Percentiles rank a stretch among this genome's conserved stretches.
Conservation (phyloP, 1,140 invertebrate genomes). For the Bombus confusus region DNA sequence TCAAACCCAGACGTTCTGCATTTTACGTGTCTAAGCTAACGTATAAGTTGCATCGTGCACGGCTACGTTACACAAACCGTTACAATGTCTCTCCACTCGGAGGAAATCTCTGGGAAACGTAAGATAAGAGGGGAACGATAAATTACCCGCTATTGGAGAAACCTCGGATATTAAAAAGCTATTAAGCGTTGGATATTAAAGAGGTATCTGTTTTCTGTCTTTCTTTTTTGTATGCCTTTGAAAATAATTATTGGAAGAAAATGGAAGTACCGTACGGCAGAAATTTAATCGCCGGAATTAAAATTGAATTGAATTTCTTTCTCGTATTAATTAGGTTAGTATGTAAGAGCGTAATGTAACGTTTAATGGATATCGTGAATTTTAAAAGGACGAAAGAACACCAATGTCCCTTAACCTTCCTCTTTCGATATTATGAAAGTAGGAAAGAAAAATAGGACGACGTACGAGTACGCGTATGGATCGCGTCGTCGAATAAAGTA, state of each 20-base stretch:
- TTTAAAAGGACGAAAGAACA: neutral
- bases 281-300: constrained; percentile 6
- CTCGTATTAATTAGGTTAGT: neutral
- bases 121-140: constrained; percentile 19
- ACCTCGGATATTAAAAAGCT: constrained; percentile 34
- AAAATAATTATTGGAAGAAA: constrained; percentile 15
- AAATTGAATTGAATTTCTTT: neutral
- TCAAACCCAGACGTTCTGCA: constrained; percentile 51
- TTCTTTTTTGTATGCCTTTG: neutral
- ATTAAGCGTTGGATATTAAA: constrained; percentile 32
- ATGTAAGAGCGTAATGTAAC: no score
- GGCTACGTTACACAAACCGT: constrained; percentile 39
- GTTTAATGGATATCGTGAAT: neutral
- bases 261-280: neutral
- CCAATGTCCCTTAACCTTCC: neutral
- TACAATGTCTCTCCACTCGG: constrained; percentile 35
- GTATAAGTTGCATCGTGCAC: constrained; percentile 37
- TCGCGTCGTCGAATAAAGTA: neutral
- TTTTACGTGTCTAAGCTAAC: constrained; percentile 52
- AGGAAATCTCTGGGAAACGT: neutral
- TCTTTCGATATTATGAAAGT: neutral
- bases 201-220: constrained; percentile 1
- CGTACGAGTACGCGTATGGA: neutral
- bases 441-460: neutral
- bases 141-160: constrained; percentile 36